Conservation (phyloP, 2,797 vertebrate genomes). For the Anguilla marmorata region DNA sequence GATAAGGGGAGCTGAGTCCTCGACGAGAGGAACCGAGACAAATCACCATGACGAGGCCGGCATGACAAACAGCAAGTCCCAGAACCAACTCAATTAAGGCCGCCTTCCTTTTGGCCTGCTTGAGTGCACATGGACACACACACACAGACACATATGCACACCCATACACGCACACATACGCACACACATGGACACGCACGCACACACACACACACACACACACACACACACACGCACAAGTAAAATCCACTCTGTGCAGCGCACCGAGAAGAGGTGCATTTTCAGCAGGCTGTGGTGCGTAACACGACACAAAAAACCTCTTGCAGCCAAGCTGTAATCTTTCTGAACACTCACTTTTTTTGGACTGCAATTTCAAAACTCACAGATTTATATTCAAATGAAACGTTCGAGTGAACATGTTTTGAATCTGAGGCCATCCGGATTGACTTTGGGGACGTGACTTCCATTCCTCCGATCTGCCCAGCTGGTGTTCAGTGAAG, state of each 20-base stretch:
- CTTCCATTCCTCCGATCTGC: constrained; percentile 25
- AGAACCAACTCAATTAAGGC: constrained; percentile 29
- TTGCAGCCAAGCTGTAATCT: background rate
- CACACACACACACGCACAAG: background rate
- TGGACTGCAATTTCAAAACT: no score
- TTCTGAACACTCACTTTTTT: background rate
- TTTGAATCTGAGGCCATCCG: background rate
- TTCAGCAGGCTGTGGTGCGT: background rate
- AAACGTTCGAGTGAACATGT: background rate
- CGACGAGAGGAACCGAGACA: constrained; percentile 21
- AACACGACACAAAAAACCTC: background rate
- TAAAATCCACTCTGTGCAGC: background rate
- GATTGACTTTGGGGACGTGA: background rate
- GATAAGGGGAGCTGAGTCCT: constrained; percentile 20
- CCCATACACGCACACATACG: background rate
- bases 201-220: no score
- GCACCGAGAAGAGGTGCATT: background rate
- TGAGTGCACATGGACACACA: background rate
- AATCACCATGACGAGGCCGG: constrained; percentile 30
- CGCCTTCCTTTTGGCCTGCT: constrained; percentile 13
- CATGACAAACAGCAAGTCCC: constrained; percentile 15
- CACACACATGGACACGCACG: no score
- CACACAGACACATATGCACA: background rate
- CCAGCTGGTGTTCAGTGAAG: background rate
- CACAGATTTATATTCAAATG: no score